A percentile compares a stretch with the other conserved stretches of the same genome.
Evolutionary conservation across 2,888 invertebrate species (phyloP).

Genomic region (Eulithis prunata): DNA sequence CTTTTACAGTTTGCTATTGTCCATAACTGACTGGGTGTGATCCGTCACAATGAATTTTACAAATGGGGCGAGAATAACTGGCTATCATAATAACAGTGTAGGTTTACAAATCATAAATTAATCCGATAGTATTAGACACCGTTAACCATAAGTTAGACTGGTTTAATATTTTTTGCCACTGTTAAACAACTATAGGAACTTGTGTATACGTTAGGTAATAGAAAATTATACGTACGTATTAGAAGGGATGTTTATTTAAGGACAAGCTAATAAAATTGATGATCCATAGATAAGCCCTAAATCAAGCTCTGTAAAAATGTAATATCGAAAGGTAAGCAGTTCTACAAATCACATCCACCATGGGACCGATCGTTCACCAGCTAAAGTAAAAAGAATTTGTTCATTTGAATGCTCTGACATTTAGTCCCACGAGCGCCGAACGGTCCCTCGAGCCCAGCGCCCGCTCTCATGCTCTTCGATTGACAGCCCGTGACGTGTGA

Average conservation of each 20-base stretch:
- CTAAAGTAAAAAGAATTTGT: slow-evolving; percentile 64
- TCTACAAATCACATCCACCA: slow-evolving; percentile 39
- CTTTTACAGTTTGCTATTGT: slow-evolving; percentile 73
- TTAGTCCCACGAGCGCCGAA: slow-evolving; percentile 62
- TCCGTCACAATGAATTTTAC: slow-evolving; percentile 69
- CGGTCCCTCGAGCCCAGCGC: slow-evolving; percentile 54
- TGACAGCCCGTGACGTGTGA: slow-evolving; percentile 80
- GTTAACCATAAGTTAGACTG: slow-evolving; percentile 21
- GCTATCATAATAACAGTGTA: slow-evolving; percentile 47
- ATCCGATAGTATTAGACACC: slow-evolving; percentile 32
- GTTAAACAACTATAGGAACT: no score
- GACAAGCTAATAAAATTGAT: no score
- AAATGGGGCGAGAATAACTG: slow-evolving; percentile 75
- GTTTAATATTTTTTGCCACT: slow-evolving; percentile 9
- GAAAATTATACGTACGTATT: no score
- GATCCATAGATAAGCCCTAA: neutral
- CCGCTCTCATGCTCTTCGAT: slow-evolving; percentile 77
- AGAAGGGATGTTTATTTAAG: no score
- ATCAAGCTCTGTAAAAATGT: neutral
- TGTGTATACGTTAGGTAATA: no score
- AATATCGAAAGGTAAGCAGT: slow-evolving; percentile 10
- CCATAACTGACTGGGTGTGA: slow-evolving; percentile 79
- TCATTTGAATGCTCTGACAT: slow-evolving; percentile 54
- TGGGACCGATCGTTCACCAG: slow-evolving; percentile 71
- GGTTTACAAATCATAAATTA: slow-evolving; percentile 76